phyloP scores from a whole-genome alignment of 2,888 invertebrate genomes.

The Caenorhabditis parvicauda region DNA sequence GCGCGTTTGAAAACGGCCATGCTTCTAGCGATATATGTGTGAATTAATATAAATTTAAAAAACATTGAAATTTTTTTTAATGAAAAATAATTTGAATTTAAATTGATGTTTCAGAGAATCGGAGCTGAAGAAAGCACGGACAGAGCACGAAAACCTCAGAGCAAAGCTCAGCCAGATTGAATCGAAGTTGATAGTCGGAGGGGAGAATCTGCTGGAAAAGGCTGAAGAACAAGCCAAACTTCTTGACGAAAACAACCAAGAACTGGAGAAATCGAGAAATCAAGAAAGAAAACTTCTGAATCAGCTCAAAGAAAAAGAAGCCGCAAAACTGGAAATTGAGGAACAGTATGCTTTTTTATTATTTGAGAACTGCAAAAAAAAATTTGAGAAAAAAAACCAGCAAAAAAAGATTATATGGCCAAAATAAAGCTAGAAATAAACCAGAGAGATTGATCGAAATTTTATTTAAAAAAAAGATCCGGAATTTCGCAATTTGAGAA shows the following conservation, averaged over 20 bases:
- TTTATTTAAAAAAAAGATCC: no score
- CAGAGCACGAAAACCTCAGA: slow-evolving; percentile 79
- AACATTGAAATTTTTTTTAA: background rate
- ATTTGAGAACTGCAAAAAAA: background rate
- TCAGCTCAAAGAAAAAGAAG: slow-evolving; percentile 27
- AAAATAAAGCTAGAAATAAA: no score
- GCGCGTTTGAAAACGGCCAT: no score
- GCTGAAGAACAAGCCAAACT: slow-evolving; percentile 67
- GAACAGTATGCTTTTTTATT: slow-evolving; percentile 21
- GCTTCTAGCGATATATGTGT: no score
- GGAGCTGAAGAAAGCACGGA: slow-evolving; percentile 59
- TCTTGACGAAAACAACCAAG: slow-evolving; percentile 40
- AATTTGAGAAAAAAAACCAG: background rate
- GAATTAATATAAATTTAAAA: no score
- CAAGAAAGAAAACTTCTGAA: slow-evolving; percentile 26
- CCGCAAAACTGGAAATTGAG: slow-evolving; percentile 37
- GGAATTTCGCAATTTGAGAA: no score
- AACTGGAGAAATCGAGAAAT: slow-evolving; percentile 38
- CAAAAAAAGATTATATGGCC: no score
- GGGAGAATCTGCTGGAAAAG: slow-evolving; percentile 94
- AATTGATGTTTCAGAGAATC: slow-evolving; percentile 14
- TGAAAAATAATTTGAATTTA: background rate
- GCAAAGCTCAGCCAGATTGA: slow-evolving; percentile 85
- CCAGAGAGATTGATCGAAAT: no score
- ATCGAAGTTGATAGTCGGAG: slow-evolving; percentile 92